Conservation (phyloP, 2,797 vertebrate species). For the Sebastes oblongus region DNA sequence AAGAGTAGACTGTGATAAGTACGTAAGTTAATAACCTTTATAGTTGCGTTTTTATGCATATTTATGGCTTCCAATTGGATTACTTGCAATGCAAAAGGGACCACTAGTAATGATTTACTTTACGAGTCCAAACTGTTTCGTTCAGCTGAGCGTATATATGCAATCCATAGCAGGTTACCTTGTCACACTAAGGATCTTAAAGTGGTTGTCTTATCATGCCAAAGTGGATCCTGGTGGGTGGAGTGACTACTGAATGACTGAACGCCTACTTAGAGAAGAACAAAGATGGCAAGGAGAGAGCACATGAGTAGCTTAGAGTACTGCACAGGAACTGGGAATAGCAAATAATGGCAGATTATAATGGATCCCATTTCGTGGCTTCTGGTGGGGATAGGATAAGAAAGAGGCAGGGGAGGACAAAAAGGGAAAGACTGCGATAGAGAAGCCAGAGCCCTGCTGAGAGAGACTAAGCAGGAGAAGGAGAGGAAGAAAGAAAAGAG, state of each 20-base stretch:
- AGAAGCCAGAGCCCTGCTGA: constrained; percentile 52
- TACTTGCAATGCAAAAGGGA: not conserved
- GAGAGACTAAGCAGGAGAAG: constrained; percentile 42
- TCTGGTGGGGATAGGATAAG: constrained; percentile 58
- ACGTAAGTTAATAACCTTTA: not conserved
- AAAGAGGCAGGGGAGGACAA: constrained; percentile 47
- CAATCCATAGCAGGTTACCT: constrained; percentile 1
- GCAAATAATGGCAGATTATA: constrained; percentile 76
- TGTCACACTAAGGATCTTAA: constrained; percentile 41
- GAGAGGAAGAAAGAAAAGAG: constrained; percentile 53
- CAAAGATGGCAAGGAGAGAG: constrained; percentile 53
- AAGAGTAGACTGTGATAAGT: not conserved
- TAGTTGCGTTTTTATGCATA: not conserved
- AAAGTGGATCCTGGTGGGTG: constrained; percentile 25
- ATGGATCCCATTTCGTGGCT: constrained; percentile 54
- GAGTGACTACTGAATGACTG: constrained; percentile 34
- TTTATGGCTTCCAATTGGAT: not conserved
- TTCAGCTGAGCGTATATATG: not conserved
- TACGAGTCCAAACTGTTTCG: not conserved
- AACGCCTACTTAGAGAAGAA: constrained; percentile 42
- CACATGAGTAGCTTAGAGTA: constrained; percentile 51
- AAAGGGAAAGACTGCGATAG: constrained; percentile 50
- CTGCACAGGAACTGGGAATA: constrained; percentile 49
- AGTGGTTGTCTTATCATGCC: constrained; percentile 36
- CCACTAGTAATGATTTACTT: not conserved